phyloP scores from a whole-genome alignment of 2,113 vertebrate genomes.

The Dromas ardeola region DNA sequence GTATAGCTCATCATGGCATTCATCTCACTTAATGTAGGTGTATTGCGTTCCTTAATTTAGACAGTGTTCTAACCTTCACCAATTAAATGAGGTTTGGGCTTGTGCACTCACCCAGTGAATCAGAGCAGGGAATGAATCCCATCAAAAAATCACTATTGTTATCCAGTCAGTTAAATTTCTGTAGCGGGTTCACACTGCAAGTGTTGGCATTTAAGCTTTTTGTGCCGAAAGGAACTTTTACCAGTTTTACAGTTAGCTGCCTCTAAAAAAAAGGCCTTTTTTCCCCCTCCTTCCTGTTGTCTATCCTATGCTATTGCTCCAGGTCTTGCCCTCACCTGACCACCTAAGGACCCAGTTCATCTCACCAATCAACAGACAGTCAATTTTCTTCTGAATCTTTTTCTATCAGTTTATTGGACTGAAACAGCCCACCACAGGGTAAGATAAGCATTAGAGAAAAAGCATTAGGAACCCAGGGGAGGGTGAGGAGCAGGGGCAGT shows the following conservation, averaged over 20 bases:
- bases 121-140: not conserved
- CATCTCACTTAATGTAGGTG: not conserved
- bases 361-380: not conserved
- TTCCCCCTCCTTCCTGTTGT: not conserved
- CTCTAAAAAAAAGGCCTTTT: not conserved
- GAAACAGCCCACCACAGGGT: not conserved
- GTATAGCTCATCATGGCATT: not conserved
- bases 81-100: not conserved
- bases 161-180: not conserved
- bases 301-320: not conserved
- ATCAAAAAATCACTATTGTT: not conserved
- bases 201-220: not conserved
- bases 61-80: not conserved
- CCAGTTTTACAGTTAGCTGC: not conserved
- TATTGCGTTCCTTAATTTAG: not conserved
- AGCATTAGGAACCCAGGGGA: not conserved
- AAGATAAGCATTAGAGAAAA: not conserved
- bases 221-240: not conserved
- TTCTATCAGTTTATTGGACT: not conserved
- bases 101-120: not conserved
- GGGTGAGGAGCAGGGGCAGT: not conserved
- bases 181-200: not conserved
- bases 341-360: not conserved
- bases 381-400: not conserved
- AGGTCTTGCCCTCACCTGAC: not conserved